Percentiles rank a stretch among this genome's conserved stretches.
phyloP scores from a whole-genome alignment of 2,113 vertebrate species.

The Emydura subglobosa region DNA sequence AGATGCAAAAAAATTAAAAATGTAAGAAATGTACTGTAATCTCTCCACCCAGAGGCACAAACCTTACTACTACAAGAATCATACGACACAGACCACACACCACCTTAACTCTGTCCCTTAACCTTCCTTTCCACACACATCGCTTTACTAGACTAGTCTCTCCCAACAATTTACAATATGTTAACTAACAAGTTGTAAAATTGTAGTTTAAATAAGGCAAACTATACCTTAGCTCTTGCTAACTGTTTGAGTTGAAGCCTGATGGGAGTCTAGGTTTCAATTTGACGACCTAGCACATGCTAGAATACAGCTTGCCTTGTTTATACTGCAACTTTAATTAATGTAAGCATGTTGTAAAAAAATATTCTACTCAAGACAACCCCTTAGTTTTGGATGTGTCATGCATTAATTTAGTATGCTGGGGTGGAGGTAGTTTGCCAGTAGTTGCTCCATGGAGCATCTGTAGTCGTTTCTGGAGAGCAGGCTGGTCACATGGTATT shows the following conservation, averaged over 20 bases:
- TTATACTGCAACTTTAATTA: too few relatives aligned
- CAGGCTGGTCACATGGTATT: not conserved
- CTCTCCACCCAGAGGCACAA: not conserved
- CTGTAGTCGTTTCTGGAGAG: not conserved
- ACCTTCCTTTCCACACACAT: fast-evolving
- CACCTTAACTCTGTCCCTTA: not conserved
- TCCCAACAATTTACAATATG: not conserved
- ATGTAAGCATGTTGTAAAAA: too few relatives aligned
- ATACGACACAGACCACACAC: fast-evolving
- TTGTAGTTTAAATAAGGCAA: not conserved
- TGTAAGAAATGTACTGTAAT: fast-evolving
- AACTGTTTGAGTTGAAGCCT: fast-evolving
- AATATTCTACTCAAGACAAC: not conserved
- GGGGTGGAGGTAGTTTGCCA: not conserved
- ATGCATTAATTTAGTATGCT: not conserved
- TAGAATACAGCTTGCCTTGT: too few relatives aligned
- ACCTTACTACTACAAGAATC: not conserved
- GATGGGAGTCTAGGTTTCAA: not conserved
- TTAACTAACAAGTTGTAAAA: not conserved
- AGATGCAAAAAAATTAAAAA: not conserved
- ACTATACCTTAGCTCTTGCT: not conserved
- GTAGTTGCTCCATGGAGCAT: not conserved
- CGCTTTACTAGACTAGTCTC: fast-evolving
- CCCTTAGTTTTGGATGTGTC: not conserved
- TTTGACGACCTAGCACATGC: too few relatives aligned